Base-by-base conservation (phyloP, 2,113 vertebrate genomes). In the Calidris pygmaea region DNA sequence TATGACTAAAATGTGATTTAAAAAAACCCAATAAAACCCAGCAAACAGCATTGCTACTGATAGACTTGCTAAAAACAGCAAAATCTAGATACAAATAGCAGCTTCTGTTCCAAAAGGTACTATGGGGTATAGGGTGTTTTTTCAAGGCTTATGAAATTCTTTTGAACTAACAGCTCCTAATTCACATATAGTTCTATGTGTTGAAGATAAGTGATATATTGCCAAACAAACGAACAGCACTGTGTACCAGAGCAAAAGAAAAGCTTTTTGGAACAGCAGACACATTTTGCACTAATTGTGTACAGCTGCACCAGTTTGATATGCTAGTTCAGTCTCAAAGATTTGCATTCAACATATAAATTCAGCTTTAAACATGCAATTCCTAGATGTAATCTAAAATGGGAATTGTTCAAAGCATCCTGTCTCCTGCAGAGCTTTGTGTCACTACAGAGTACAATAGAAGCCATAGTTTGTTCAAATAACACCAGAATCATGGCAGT, bases 321-420 rank as follows among this genome's bases (percentile, higher is more conserved):
- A 84, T 88, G 85, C 63, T 90, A 96, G 82, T 71, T 89, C 75
- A 80, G 74, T 83, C 74, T 92, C 72, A 93, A 93, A 97, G 52
- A 91, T 89, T 85, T 95, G 82, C 34, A 85, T 83, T 92, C 63
- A 68, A 78, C 84, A 73, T 89, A 72, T 81, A 94, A 96, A 95
- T 94, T 96, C 73, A 63, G 48, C 75, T 96, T 97, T 96, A 93
- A 97, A 84, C 48, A 88, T 84, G 91, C 35, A 90, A 76, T 95
- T 97, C 91, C 82, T 63, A 82, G 53, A 77, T 2, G 0, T 76
- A 95, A 82, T 92, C 68, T 97, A 92, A 96, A 95, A 80, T 71
- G 48, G 32, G 90, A 94, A 94, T 63, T 85, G 63, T 96, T 88
- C 47, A 73, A 96, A 90, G 76, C 45, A 91, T 89, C 87, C 60